Base-by-base conservation (phyloP, 1,140 invertebrate genomes). In the Drosophila ambigua region DNA sequence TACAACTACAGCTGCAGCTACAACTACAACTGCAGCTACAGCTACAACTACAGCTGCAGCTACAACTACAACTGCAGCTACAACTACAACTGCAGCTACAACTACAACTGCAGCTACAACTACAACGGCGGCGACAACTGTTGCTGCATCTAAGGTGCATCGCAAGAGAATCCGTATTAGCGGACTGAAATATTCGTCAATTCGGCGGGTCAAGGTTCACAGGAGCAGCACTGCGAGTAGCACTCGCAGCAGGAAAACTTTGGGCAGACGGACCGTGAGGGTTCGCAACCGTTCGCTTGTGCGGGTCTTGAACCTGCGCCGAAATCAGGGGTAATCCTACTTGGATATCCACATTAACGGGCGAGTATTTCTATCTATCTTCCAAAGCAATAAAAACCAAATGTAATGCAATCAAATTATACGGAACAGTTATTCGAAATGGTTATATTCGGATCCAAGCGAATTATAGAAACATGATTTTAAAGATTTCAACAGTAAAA, bases 51-150 rank as follows among this genome's bases (percentile, higher is more conserved):
- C 69, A 4, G 44, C 67, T 1, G 26, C 61, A 0, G 20, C 53
- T 1, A 43, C 58, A 2, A 35, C 23, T 24, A 4, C 23, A 24
- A 4, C 23, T 24, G 3, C 23, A 31, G 13, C 50, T 1, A 35
- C 39, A 13, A 59, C 54, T 8, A 50, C 61, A 2, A 41, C 67
- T 2, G 24, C 67, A 1, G 45, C 52, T 6, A 49, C 64, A 24
- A 63, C 66, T 11, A 55, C 66, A 8, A 57, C 60, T 9, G 26
- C 31, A 8, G 15, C 41, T 13, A 28, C 61, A 8, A 26, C 49
- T 2, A 55, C 69, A 6, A 50, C 67, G 2, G 35, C 61, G 1
- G 26, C 53, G 2, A 43, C 58, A 2, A 35, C 69, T 2, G 26
- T 43, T 11, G n/a, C 64, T 2, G 7, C 50, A 5, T 43, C 60